Percentiles rank a stretch among this genome's conserved stretches.
Conservation (phyloP, 1,140 invertebrate genomes). For the Bacillus rossius region DNA sequence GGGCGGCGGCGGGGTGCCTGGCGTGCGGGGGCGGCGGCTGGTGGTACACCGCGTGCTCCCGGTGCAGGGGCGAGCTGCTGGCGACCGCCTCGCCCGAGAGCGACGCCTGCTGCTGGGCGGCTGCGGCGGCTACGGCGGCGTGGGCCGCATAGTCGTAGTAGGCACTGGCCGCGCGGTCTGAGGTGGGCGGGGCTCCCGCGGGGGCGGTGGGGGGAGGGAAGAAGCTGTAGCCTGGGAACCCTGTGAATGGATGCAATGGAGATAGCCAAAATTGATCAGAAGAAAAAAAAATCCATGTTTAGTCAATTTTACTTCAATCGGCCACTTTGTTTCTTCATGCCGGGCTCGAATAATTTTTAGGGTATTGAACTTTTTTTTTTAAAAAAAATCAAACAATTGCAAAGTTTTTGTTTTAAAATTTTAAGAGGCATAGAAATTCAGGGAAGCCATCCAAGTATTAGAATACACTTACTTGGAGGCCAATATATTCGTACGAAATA, state of each 20-base stretch:
- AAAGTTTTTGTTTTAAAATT: no score
- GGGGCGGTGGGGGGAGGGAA: conserved; percentile 34
- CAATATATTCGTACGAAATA: no score
- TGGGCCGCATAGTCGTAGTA: conserved; percentile 25
- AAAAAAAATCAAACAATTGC: no score
- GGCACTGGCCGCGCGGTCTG: conserved; percentile 26
- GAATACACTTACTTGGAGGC: no score
- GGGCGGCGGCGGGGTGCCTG: neutral
- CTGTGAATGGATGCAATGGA: conserved; percentile 22
- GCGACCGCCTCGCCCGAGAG: conserved; percentile 8
- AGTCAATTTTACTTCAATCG: no score
- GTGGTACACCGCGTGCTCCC: conserved; percentile 5
- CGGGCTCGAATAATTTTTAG: no score
- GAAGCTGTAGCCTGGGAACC: conserved; percentile 39
- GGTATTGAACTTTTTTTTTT: no score
- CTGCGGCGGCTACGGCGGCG: conserved; percentile 26
- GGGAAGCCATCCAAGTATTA: no score
- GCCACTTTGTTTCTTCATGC: no score
- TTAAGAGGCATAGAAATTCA: no score
- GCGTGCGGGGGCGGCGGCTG: neutral
- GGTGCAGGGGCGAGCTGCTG: conserved; percentile 20
- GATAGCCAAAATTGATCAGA: no score
- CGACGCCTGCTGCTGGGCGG: conserved; percentile 13
- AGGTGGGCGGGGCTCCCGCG: conserved; percentile 22
- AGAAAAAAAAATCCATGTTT: no score